A percentile compares a stretch with the other conserved stretches of the same genome.
Conservation (phyloP, 2,888 invertebrate species). For the Eupithecia insigniata region DNA sequence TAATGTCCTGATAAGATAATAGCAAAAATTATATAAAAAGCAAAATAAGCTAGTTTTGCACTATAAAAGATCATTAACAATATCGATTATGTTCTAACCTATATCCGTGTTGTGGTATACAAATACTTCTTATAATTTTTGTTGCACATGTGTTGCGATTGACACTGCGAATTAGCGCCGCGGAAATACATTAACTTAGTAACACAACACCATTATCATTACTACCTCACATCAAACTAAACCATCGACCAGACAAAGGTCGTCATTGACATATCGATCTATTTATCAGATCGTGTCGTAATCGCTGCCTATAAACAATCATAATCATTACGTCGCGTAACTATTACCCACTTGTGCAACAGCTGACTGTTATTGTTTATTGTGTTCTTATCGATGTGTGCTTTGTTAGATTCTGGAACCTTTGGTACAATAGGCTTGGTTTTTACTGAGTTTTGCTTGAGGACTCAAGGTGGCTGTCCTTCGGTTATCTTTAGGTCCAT, state of each 20-base stretch:
- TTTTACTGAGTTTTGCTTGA: conserved; percentile 57
- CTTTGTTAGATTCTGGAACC: conserved; percentile 60
- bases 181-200: background rate
- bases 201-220: background rate
- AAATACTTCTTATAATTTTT: background rate
- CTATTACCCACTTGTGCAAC: conserved; percentile 65
- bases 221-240: conserved; percentile 14
- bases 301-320: conserved; percentile 51
- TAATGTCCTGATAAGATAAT: background rate
- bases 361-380: conserved; percentile 81
- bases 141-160: background rate
- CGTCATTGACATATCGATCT: conserved; percentile 22
- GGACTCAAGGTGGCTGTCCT: conserved; percentile 10
- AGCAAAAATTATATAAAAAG: background rate
- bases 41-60: background rate
- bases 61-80: background rate
- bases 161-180: background rate
- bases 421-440: conserved; percentile 72
- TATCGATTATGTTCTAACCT: background rate
- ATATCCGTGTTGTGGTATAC: background rate
- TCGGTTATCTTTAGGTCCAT: background rate
- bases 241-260: conserved; percentile 26
- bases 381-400: conserved; percentile 82
- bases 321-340: conserved; percentile 65
- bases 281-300: conserved; percentile 49